Evolutionary conservation across 2,113 vertebrate genomes (phyloP).

Genomic region (Lontra canadensis): DNA sequence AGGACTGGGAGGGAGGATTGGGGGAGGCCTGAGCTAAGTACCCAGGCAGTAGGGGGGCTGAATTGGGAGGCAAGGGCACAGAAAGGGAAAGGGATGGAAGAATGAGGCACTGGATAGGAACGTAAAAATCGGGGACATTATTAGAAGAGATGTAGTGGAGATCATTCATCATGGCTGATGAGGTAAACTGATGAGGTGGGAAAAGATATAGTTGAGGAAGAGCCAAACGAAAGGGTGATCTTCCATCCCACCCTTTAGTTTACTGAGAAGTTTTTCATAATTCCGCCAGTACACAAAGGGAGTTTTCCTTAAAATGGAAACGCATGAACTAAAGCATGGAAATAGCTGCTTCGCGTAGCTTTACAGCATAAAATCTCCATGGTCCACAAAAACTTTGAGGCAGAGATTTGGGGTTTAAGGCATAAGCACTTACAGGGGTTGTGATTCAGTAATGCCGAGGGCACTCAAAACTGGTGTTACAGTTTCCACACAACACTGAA

Average conservation of each 20-base stretch:
- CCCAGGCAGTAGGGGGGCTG: background rate
- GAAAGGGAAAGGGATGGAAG: background rate
- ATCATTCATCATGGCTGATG: conserved; percentile 35
- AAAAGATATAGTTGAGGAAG: background rate
- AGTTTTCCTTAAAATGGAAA: conserved; percentile 32
- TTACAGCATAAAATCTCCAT: background rate
- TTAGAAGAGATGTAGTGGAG: background rate
- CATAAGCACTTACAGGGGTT: background rate
- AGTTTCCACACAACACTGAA: background rate
- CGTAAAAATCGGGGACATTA: conserved; percentile 25
- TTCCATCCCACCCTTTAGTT: background rate
- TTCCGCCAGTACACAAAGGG: background rate
- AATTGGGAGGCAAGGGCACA: background rate
- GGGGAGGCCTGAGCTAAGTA: background rate
- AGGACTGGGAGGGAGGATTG: conserved; percentile 41
- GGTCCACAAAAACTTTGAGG: conserved; percentile 9
- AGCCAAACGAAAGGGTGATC: background rate
- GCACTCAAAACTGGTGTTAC: background rate
- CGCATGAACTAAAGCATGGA: background rate
- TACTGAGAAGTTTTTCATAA: conserved; percentile 32
- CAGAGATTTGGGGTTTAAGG: conserved; percentile 3
- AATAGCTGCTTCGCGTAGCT: background rate
- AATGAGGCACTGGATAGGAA: background rate
- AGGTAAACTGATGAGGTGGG: background rate
- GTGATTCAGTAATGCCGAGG: background rate